Evolutionary conservation across 1,140 invertebrate species (phyloP).

Genomic region (Andricus grossulariae): DNA sequence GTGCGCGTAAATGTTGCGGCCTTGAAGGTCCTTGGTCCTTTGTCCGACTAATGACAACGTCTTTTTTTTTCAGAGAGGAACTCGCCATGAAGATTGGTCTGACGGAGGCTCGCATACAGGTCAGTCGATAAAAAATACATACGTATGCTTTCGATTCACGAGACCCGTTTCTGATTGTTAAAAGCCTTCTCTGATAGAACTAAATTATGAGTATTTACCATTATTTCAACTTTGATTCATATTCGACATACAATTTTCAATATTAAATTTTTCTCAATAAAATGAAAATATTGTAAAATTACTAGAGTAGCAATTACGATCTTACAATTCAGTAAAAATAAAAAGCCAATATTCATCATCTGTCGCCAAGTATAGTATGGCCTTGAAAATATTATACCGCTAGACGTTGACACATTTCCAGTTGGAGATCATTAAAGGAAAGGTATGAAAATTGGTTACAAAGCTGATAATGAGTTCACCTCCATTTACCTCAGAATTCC

Average conservation of each 20-base stretch:
- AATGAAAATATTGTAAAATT: too few relatives aligned
- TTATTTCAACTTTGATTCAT: too few relatives aligned
- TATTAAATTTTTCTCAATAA: too few relatives aligned
- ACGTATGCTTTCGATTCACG: neutral
- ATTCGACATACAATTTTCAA: too few relatives aligned
- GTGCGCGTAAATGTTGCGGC: conserved; percentile 29
- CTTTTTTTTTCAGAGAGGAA: conserved; percentile 90
- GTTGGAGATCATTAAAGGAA: neutral
- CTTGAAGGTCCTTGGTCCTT: conserved; percentile 38
- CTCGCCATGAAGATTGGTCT: conserved; percentile 98
- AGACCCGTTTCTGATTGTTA: neutral
- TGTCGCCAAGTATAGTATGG: too few relatives aligned
- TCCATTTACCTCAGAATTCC: neutral
- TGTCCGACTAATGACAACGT: conserved; percentile 30
- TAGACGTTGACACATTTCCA: too few relatives aligned
- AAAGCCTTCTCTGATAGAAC: too few relatives aligned
- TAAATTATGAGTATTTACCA: too few relatives aligned
- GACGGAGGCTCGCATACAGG: conserved; percentile 98
- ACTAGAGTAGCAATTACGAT: too few relatives aligned
- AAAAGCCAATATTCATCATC: too few relatives aligned
- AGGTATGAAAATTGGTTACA: neutral
- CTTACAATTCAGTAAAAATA: too few relatives aligned
- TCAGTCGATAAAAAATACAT: conserved; percentile 74
- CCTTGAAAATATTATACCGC: too few relatives aligned
- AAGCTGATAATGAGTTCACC: neutral